A percentile compares a stretch with the other conserved stretches of the same genome.
These are phyloP conservation scores for Stomorhina lunata DNA, from an alignment of 2,888 invertebrate species.

Conservation along the genomic window DNA sequence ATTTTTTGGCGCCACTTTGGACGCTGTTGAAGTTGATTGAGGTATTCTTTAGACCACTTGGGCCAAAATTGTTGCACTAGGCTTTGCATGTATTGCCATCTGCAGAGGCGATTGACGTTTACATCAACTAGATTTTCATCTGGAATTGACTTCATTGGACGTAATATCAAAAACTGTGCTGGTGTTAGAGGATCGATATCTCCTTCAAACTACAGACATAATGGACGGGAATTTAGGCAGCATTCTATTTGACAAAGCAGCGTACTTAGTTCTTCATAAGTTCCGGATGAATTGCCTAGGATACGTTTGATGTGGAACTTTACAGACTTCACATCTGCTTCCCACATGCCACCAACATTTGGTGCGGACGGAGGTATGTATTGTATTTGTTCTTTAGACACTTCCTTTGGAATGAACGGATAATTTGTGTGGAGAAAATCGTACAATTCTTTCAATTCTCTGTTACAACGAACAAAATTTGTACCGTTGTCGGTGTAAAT, in stretches of 20 bases:
- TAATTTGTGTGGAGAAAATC: slow-evolving; percentile 33
- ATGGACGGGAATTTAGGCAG: slow-evolving; percentile 72
- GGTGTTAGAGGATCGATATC: slow-evolving; percentile 65
- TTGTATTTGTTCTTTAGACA: slow-evolving; percentile 45
- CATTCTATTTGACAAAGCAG: slow-evolving; percentile 72
- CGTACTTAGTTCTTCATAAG: slow-evolving; percentile 73
- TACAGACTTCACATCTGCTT: slow-evolving; percentile 72
- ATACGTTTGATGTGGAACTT: slow-evolving; percentile 72
- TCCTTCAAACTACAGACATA: slow-evolving; percentile 66
- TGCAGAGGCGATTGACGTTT: slow-evolving; percentile 28
- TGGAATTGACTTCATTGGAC: slow-evolving; percentile 12
- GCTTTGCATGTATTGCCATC: slow-evolving; percentile 57
- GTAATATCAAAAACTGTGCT: slow-evolving; percentile 59
- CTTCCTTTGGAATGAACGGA: slow-evolving; percentile 12
- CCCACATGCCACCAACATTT: slow-evolving; percentile 75
- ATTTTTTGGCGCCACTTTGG: slow-evolving; percentile 48
- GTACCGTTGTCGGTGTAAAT: slow-evolving; percentile 61
- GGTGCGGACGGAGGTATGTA: slow-evolving; percentile 74
- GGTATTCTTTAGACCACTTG: slow-evolving; percentile 53
- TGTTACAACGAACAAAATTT: slow-evolving; percentile 61
- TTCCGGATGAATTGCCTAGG: slow-evolving; percentile 67
- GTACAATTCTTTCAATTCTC: slow-evolving; percentile 44
- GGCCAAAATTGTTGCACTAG: slow-evolving; percentile 57
- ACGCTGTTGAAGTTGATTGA: slow-evolving; percentile 39
- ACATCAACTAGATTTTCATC: slow-evolving; percentile 29